Percentiles rank a stretch among this genome's conserved stretches.
These are phyloP conservation scores for Hemistola chrysoprasaria DNA, from an alignment of 2,888 invertebrate species.

Conservation along the genomic window DNA sequence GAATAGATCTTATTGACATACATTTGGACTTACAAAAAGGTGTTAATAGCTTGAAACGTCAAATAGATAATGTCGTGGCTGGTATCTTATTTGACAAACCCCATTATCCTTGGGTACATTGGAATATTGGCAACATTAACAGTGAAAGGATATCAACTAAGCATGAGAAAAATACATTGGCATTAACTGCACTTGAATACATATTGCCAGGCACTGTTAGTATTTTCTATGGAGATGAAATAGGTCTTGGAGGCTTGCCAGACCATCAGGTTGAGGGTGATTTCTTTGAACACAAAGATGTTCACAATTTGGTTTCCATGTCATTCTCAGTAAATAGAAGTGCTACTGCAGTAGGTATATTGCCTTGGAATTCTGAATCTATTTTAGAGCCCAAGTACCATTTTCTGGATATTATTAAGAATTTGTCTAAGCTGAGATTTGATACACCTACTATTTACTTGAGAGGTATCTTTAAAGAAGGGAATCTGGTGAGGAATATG, in stretches of 20 bases:
- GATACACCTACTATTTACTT: constrained; percentile 88
- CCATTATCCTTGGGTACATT: constrained; percentile 89
- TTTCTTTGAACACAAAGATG: constrained; percentile 81
- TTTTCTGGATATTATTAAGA: constrained; percentile 79
- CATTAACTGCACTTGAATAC: constrained; percentile 87
- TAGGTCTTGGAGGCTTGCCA: constrained; percentile 84
- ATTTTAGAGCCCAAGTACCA: constrained; percentile 72
- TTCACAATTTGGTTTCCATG: constrained; percentile 88
- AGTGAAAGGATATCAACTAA: constrained; percentile 82
- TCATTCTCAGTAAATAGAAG: constrained; percentile 77
- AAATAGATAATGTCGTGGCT: constrained; percentile 80
- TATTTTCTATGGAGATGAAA: constrained; percentile 96
- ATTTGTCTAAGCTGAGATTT: constrained; percentile 83
- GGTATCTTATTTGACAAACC: constrained; percentile 84
- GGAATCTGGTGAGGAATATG: constrained; percentile 84
- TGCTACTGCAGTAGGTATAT: constrained; percentile 63
- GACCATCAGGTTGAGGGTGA: constrained; percentile 78
- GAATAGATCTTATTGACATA: constrained; percentile 88
- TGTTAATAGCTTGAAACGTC: constrained; percentile 79
- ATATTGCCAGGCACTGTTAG: constrained; percentile 93
- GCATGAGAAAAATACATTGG: constrained; percentile 84
- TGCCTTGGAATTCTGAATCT: constrained; percentile 85
- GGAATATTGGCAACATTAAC: constrained; percentile 87
- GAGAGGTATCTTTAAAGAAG: constrained; percentile 86
- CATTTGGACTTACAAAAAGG: constrained; percentile 83